Evolutionary conservation across 2,888 invertebrate species (phyloP), one percentile per base, ranked within the genome.

Genomic region (Tenthredo mesomela): DNA sequence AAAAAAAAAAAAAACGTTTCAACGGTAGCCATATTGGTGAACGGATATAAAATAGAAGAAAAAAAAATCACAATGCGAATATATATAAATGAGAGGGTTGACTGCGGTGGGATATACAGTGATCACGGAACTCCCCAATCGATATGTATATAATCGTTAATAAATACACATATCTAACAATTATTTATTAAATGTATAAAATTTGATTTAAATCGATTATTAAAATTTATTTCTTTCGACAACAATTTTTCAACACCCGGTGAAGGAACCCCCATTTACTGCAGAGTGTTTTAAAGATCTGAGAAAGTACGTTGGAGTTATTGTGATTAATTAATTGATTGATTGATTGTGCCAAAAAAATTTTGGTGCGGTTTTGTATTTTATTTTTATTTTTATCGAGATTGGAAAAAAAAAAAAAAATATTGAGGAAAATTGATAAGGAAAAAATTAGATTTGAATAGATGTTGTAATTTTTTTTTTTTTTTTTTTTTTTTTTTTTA

Each of bases 81-180:
- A 88, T 87, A 88, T 89, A 90, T 89, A 90, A 89, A 86, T 85
- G 86, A 85, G 86, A 84, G 85, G 85, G 84, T 85, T 86, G 61
- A 84, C 70, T n/a, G 1, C 9, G 15, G 33, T 70, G 37, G 37
- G 29, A 70, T 18, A 37, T 70, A 37, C 70, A 70, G 70, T 70
- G 70, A 70, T 61, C 61, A 12, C 12, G 2, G 21, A 18, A 70
- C 29, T n/a, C 29, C 70, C n/a, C 37, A 29, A 33, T 37, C 37
- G 12, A 37, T 18, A 37, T n/a, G n/a, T 70, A 47, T 70, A 47
- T 70, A 47, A 54, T 54, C 54, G 54, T n/a, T 50, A 50, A 50
- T 50, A 4, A 50, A 50, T 18, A 47, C 6, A 50, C 18, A 47
- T 15, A 70, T 37, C 5, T 37, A n/a, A 2, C 18, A 70, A 18